These are phyloP conservation scores for Drosophila paucipuncta DNA, from an alignment of 2,888 invertebrate species.

Conservation along the genomic window DNA sequence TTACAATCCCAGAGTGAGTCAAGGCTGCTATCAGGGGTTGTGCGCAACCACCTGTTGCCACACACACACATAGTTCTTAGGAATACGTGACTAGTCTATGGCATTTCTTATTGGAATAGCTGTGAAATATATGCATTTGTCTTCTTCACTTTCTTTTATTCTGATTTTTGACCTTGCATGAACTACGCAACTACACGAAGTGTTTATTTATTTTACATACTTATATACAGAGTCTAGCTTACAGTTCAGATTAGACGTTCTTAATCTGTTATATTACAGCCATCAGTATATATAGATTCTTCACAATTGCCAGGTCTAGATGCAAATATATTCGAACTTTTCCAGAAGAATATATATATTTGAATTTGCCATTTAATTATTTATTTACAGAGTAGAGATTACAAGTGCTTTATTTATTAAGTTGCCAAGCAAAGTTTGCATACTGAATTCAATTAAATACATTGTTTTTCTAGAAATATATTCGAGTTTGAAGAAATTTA, in stretches of 20 bases:
- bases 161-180: neutral
- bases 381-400: neutral
- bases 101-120: slow-evolving; percentile 3
- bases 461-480: neutral
- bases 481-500: neutral
- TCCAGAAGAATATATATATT: too few relatives aligned
- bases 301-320: neutral
- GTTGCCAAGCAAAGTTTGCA: neutral
- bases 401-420: neutral
- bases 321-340: too few relatives aligned
- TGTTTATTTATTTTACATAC: neutral
- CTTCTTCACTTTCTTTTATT: slow-evolving; percentile 5
- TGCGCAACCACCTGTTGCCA: slow-evolving; percentile 32
- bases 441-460: neutral
- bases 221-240: neutral
- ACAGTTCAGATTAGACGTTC: neutral
- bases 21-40: slow-evolving; percentile 9
- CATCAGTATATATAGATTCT: neutral
- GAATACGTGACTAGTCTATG: slow-evolving; percentile 7
- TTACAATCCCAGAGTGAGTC: slow-evolving; percentile 13
- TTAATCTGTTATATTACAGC: slow-evolving; percentile 11
- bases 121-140: slow-evolving; percentile 12
- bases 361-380: neutral
- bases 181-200: neutral
- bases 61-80: slow-evolving; percentile 1